Base-by-base conservation (phyloP, 1,140 invertebrate genomes). In the Ephestia elutella region DNA sequence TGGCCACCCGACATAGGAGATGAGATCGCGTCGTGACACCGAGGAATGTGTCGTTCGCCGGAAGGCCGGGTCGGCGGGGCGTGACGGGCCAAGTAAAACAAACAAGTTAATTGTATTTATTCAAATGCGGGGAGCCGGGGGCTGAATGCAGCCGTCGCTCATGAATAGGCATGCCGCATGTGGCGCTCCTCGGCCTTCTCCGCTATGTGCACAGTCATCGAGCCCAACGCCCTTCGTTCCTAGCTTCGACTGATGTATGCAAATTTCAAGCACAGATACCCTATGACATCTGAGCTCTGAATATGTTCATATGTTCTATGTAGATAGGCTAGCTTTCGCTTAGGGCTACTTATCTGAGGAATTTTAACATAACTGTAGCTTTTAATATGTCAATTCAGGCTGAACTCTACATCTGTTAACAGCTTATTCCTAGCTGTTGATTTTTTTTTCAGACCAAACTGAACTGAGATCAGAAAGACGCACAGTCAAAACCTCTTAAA, bases 31-130 rank as follows among this genome's bases (percentile, higher is more conserved):
- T 5, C 10, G 60, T 63, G 21, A 38, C 49, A 54, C 18, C 17
- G 56, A 66, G 65, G 71, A 73, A 76, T 80, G 67, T 73, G 68
- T 60, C 67, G 58, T 38, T 48, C 62, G 53, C 59, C 74, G 73
- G 72, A 78, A 73, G 68, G 67, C 57, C 60, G 62, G 68, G 68
- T 67, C 65, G 63, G 53, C 63, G 65, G 77, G 75, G 78, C 75
- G 74, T 74, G 66, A 66, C 70, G 62, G 70, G 76, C 66, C 73
- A 73, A 75, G 71, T 75, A 84, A 87, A 85, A 84, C 82, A 87
- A 85, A 87, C 84, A 87, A 87, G 82, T 82, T 87, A 87, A 87
- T 87, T 85, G 82, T 87, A 85, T 87, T 85, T 87, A 87, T 87
- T 87, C 75, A 84, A 87, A 87, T 87, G 79, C 65, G 78, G 70